phyloP scores from a whole-genome alignment of 1,140 invertebrate species.

The Drosophila virilis region DNA sequence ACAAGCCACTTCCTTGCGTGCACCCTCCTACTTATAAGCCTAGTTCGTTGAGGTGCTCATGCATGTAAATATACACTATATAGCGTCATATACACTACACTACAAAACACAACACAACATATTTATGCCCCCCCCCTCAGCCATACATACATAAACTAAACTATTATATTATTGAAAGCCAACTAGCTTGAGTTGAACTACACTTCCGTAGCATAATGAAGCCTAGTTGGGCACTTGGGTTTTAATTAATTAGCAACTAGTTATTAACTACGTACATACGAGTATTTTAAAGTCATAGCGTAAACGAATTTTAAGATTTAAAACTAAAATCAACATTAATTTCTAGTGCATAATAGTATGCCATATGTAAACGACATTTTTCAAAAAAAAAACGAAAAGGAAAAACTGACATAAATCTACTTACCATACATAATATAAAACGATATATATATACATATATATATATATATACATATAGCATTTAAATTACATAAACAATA shows the following conservation, averaged over 20 bases:
- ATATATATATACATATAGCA: constrained; percentile 67
- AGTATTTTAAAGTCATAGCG: constrained; percentile 80
- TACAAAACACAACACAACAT: constrained; percentile 25
- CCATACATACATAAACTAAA: constrained; percentile 46
- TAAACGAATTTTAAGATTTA: constrained; percentile 76
- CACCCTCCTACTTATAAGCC: constrained; percentile 13
- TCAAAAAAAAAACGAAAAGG: constrained; percentile 23
- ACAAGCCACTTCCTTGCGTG: constrained; percentile 64
- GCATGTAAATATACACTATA: constrained; percentile 66
- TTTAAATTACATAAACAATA: constrained; percentile 80
- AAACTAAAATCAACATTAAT: constrained; percentile 55
- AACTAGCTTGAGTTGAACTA: constrained; percentile 72
- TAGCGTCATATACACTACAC: constrained; percentile 29
- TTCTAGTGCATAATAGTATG: constrained; percentile 69
- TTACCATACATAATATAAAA: constrained; percentile 57
- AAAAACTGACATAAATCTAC: constrained; percentile 64
- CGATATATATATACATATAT: constrained; percentile 47
- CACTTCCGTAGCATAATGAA: constrained; percentile 65
- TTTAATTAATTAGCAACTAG: constrained; percentile 62
- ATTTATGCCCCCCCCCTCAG: constrained; percentile 47
- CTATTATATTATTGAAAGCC: constrained; percentile 52
- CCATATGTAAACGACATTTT: constrained; percentile 72
- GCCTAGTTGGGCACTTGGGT: constrained; percentile 68
- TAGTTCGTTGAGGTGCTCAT: constrained; percentile 33
- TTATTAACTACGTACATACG: constrained; percentile 61